Base-by-base conservation (phyloP, 1,140 invertebrate genomes). In the Drosophila leontia region DNA sequence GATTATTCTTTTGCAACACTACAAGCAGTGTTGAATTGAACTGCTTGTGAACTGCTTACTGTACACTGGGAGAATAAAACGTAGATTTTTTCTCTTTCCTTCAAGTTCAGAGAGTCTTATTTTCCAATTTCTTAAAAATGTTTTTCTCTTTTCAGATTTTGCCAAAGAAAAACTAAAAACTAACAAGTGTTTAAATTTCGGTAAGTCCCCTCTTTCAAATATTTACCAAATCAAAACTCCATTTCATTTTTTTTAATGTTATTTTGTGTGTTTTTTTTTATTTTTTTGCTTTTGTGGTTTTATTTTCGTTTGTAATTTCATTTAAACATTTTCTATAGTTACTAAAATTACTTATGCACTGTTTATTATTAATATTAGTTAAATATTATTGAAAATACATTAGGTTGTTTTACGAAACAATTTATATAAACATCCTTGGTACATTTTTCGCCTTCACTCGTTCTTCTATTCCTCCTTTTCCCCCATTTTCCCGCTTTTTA, bases 301-400 rank as follows among this genome's bases (percentile, higher is more conserved):
- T 90, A 91, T 83, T 91, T 91, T 88, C 70, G 82, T 91, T 90
- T 86, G 78, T 88, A 91, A 86, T 86, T 91, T 88, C 84, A 92
- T 92, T 92, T 83, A 92, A 92, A 92, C 91, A 92, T 92, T 92
- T 91, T 92, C 91, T 92, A 92, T 92, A 91, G 85, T 92, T 92
- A 92, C 91, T 92, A 92, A 92, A 92, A 88, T 92, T 92, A 92
- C 82, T 92, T 92, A 92, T 92, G 78, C 65, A 85, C 86, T 90
- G 85, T 81, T 84, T 84, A 79, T 88, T 78, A 87, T 81, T 91
- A 82, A 91, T 91, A 84, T 91, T 91, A 83, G 85, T 91, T 91
- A 87, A 91, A 84, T 88, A 91, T 90, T 90, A 90, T 90, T 90
- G 85, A 90, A 90, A 90, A 90, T 88, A 88, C 85, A 90, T 90